phyloP scores from a whole-genome alignment of 2,113 vertebrate species.

The Garra rufa region DNA sequence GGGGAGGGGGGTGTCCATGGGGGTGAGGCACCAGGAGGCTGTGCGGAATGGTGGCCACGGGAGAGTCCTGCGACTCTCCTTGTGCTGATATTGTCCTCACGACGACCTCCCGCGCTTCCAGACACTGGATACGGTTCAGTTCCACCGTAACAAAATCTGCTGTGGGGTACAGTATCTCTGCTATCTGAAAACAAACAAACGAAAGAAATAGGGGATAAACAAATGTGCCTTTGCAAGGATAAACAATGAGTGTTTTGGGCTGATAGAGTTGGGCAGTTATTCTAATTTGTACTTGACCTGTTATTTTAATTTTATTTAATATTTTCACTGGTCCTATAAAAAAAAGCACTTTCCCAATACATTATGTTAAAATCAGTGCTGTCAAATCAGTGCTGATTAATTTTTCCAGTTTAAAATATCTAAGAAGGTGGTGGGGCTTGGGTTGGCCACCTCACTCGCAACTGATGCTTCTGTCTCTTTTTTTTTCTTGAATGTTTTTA shows the following conservation, averaged over 20 bases:
- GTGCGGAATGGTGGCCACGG: conserved; percentile 80
- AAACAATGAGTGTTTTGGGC: neutral
- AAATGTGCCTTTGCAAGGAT: neutral
- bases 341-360: no score
- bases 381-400: no score
- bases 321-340: neutral
- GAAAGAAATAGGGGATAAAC: conserved; percentile 17
- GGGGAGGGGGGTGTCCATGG: conserved; percentile 75
- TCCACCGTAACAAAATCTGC: conserved; percentile 86
- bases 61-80: conserved; percentile 92
- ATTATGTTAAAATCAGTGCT: no score
- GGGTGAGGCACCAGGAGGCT: conserved; percentile 87
- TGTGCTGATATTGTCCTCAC: conserved; percentile 93
- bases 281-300: neutral
- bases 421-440: no score
- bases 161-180: conserved; percentile 86
- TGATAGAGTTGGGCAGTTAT: neutral
- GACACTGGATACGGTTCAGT: conserved; percentile 81
- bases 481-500: no score
- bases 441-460: no score
- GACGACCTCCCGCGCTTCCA: conserved; percentile 87
- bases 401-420: no score
- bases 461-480: no score
- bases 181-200: conserved; percentile 78
- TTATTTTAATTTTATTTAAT: neutral